Evolutionary conservation across 2,113 vertebrate genomes (phyloP).

Genomic region (Poeciliopsis turrubarensis): DNA sequence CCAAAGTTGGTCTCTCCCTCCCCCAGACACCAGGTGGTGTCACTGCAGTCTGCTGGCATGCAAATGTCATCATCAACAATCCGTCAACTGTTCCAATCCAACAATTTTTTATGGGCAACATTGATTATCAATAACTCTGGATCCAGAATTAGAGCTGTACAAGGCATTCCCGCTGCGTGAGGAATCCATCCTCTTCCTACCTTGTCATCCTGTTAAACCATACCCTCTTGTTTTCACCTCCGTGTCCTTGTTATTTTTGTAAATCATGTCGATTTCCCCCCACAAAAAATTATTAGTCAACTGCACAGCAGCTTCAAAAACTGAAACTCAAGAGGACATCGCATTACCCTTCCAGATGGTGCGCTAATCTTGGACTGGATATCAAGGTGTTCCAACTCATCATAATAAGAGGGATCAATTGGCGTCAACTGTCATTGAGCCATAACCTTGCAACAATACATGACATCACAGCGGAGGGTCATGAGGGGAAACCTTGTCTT

Average conservation of each 20-base stretch:
- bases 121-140: slow-evolving; percentile 81
- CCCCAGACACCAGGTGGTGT: slow-evolving; percentile 82
- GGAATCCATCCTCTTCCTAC: slow-evolving; percentile 73
- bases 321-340: slow-evolving; percentile 69
- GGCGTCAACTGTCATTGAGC: slow-evolving; percentile 64
- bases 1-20: slow-evolving; percentile 33
- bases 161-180: slow-evolving; percentile 78
- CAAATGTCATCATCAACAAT: slow-evolving; percentile 75
- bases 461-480: slow-evolving; percentile 47
- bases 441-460: slow-evolving; percentile 71
- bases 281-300: slow-evolving; percentile 75
- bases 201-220: slow-evolving; percentile 29
- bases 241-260: slow-evolving; percentile 74
- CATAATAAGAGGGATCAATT: slow-evolving; percentile 79
- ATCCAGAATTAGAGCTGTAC: slow-evolving; percentile 81
- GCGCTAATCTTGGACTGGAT: slow-evolving; percentile 76
- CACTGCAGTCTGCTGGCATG: slow-evolving; percentile 76
- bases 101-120: slow-evolving; percentile 80
- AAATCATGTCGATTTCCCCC: slow-evolving; percentile 57
- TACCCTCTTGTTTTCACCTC: slow-evolving; percentile 46
- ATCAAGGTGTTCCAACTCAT: slow-evolving; percentile 82
- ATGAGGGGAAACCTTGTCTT: slow-evolving; percentile 68
- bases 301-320: slow-evolving; percentile 62
- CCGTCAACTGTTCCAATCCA: slow-evolving; percentile 68
- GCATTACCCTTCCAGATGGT: slow-evolving; percentile 82